Base-by-base conservation (phyloP, 2,888 invertebrate genomes). In the Meta bourneti region DNA sequence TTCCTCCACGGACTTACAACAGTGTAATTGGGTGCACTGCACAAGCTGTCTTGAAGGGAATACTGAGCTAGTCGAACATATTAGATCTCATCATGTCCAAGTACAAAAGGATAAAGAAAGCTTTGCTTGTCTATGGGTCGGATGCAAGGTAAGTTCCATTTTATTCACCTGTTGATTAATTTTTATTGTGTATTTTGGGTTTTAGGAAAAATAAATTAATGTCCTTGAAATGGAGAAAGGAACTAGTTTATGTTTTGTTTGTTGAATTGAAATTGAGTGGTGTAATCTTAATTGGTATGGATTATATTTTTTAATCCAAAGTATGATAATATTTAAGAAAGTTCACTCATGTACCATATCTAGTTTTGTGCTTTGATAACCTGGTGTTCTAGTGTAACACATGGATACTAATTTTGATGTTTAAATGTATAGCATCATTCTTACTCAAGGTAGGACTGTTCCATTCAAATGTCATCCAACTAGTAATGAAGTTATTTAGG, bases 111-210 rank as follows among this genome's bases (percentile, higher is more conserved):
- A 94, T 90, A 96, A 96, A 93, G 97, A 97, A 95, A 97, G 97
- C 94, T 98, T 97, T 95, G 97, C 97, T 82, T 99, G 99, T 95
- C 96, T 98, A 88, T 99, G 99, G 99, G 96, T 97, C 94, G 98
- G 97, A 83, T 99, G 99, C 96, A 99, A 99, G 95, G 93, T 93
- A 89, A 74, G 69, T 80, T 74, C 0, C 4, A 48, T 7, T 52
- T 34, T 34, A 4, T 34, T 34, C 34, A 34, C n/a, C n/a, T 52
- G 19, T 11, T 9, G 8, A 70, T 70, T 16, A n/a, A 49, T 69
- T 71, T 79, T 74, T 4, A 74, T 80, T 72, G 19, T 9, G 0
- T 79, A 52, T 48, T 48, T 54, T 69, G 6, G 77, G 48, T 72
- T 20, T 72, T 19, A 2, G 34, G n/a, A n/a, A n/a, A n/a, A n/a